Percentiles rank a stretch among this genome's conserved stretches.
These are phyloP conservation scores for Chitala chitala DNA, from an alignment of 2,113 vertebrate species.

Conservation along the genomic window DNA sequence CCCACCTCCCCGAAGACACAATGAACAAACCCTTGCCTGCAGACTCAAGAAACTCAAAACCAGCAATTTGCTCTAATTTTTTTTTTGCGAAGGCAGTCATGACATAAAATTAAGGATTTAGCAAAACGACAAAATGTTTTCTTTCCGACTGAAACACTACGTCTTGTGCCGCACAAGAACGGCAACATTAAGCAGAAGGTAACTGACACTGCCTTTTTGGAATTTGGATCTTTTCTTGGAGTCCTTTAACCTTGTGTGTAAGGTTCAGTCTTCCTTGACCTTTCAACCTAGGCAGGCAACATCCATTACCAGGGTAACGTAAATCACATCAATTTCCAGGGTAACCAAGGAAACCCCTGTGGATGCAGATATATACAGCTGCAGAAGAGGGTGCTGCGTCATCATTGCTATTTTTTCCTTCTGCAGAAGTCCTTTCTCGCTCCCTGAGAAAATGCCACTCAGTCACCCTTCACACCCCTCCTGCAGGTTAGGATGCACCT, in stretches of 20 bases:
- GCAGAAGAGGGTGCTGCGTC: neutral
- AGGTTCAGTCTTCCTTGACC: neutral
- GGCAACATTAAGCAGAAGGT: too few relatives aligned
- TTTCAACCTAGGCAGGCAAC: neutral
- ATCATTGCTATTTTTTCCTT: neutral
- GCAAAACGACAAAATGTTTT: too few relatives aligned
- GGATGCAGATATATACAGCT: neutral
- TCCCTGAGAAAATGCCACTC: neutral
- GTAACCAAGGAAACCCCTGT: neutral
- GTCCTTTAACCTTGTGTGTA: slow-evolving; percentile 1
- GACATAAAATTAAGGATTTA: too few relatives aligned
- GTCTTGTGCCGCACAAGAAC: too few relatives aligned
- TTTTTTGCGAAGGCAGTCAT: too few relatives aligned
- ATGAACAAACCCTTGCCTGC: too few relatives aligned
- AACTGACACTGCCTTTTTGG: neutral
- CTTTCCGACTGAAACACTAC: too few relatives aligned
- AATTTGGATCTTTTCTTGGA: neutral
- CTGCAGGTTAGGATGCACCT: neutral
- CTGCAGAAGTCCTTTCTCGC: neutral
- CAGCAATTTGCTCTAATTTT: too few relatives aligned
- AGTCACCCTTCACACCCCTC: neutral
- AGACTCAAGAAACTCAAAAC: too few relatives aligned
- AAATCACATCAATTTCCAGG: neutral
- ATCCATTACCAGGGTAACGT: too few relatives aligned
- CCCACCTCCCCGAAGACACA: too few relatives aligned